Evolutionary conservation across 1,140 invertebrate genomes (phyloP), one percentile per base, ranked within the genome.

Genomic region (Procambarus clarkii): DNA sequence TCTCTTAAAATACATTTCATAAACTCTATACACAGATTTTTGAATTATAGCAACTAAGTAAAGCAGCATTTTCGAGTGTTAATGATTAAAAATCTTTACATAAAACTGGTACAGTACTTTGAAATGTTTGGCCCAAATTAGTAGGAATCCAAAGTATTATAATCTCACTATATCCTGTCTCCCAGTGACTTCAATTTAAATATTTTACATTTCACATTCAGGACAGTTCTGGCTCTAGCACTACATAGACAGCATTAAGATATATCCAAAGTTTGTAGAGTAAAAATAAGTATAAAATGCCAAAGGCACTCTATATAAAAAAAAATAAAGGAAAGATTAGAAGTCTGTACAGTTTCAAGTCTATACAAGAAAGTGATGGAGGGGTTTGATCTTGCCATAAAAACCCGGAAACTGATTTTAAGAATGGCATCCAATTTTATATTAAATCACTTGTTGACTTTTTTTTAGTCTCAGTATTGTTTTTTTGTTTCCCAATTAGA

Each of bases 261-360:
- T 86, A 91, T 78, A 60, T 91, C 83, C 69, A 85, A 79, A 85
- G 81, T 83, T 78, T 91, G 58, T 91, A 86, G 89, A 91, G 89
- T 91, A 91, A 85, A 91, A 91, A 91, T 85, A 34, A 91, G 89
- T 91, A 91, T 91, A 85, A 91, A 91, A 91, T 91, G 89, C 81
- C 76, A 85, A 86, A 91, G 89, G 89, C 89, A 91, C 89, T 91
- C 71, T 80, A 85, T 91, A 82, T 86, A 91, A 89, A 80, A n/a
- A 91, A 91, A 76, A 71, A 54, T 89, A 34, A 89, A 88, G 86
- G 48, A 69, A 34, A 79, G 77, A 60, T 74, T 44, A 89, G 79
- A 64, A 82, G 87, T 74, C 87, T 89, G 87, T 81, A 76, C 87
- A 54, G 50, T 89, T 77, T 76, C 46, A 74, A 76, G 45, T 74